Conservation (phyloP, 92 coral and sea anemone species). For the Parazoanthus darwini region DNA sequence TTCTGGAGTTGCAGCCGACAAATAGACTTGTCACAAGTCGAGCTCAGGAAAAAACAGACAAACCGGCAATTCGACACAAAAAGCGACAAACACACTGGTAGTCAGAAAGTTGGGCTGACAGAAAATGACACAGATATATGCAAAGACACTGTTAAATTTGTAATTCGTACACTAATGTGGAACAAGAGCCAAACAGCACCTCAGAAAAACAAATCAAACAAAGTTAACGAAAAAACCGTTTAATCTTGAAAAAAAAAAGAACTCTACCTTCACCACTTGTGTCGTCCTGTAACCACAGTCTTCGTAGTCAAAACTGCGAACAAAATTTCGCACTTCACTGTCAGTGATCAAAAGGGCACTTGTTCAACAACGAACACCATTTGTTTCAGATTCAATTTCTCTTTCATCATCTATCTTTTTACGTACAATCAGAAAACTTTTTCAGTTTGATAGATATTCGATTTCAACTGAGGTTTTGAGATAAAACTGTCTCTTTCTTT, state of each 20-base stretch:
- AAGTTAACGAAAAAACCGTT: background rate
- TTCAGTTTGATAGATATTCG: background rate
- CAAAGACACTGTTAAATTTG: too few species aligned
- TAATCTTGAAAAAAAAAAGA: background rate
- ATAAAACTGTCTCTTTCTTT: background rate
- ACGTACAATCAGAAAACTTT: background rate
- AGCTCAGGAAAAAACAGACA: background rate
- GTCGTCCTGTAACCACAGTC: slow-evolving; percentile 84
- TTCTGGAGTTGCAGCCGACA: too few species aligned
- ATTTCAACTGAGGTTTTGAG: background rate
- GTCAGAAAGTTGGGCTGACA: background rate
- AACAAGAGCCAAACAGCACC: too few species aligned
- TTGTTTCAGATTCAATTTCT: background rate
- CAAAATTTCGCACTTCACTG: background rate
- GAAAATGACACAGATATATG: background rate
- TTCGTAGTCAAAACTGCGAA: slow-evolving; percentile 85
- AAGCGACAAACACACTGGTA: background rate
- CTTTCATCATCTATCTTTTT: too few species aligned
- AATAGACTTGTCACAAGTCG: too few species aligned
- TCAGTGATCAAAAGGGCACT: background rate
- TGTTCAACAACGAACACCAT: background rate
- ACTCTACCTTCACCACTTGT: slow-evolving; percentile 59
- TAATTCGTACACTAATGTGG: background rate
- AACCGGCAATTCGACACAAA: background rate
- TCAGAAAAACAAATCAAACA: background rate